phyloP scores from a whole-genome alignment of 2,888 invertebrate genomes.

The Prosopocoilus inquinatus region DNA sequence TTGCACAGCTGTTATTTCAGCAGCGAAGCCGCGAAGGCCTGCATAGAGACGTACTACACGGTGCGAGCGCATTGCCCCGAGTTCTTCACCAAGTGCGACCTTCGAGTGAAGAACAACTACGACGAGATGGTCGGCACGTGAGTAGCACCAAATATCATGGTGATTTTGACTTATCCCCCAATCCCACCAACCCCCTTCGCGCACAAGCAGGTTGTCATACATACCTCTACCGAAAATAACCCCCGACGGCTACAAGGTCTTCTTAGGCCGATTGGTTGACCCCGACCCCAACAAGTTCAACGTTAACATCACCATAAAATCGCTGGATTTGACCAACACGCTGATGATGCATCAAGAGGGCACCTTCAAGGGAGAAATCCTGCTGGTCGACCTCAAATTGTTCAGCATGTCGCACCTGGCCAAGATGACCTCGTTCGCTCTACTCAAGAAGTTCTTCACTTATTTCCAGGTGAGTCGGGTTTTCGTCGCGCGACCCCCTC shows the following conservation, averaged over 20 bases:
- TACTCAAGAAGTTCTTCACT: constrained; percentile 64
- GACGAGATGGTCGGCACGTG: constrained; percentile 46
- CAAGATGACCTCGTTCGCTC: constrained; percentile 57
- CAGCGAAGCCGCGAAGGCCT: constrained; percentile 35
- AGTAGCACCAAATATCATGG: constrained; percentile 40
- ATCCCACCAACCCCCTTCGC: too few species aligned
- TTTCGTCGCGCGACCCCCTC: too few species aligned
- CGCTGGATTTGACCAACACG: constrained; percentile 57
- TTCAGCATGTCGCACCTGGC: constrained; percentile 61
- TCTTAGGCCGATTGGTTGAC: neutral
- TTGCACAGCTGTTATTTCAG: constrained; percentile 69
- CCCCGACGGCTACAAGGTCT: neutral
- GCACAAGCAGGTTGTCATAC: too few species aligned
- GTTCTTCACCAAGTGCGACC: constrained; percentile 31
- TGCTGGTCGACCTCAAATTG: constrained; percentile 62
- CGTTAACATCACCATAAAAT: constrained; percentile 53
- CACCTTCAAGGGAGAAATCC: constrained; percentile 54
- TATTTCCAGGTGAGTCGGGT: constrained; percentile 61
- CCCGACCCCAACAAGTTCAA: constrained; percentile 57
- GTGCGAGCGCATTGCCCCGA: constrained; percentile 37
- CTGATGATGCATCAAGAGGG: constrained; percentile 56
- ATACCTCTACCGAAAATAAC: neutral
- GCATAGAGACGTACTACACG: constrained; percentile 38
- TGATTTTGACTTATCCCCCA: too few species aligned
- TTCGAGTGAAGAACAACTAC: neutral